Evolutionary conservation across 2,888 invertebrate genomes (phyloP).

Genomic region (Volucella inflata): DNA sequence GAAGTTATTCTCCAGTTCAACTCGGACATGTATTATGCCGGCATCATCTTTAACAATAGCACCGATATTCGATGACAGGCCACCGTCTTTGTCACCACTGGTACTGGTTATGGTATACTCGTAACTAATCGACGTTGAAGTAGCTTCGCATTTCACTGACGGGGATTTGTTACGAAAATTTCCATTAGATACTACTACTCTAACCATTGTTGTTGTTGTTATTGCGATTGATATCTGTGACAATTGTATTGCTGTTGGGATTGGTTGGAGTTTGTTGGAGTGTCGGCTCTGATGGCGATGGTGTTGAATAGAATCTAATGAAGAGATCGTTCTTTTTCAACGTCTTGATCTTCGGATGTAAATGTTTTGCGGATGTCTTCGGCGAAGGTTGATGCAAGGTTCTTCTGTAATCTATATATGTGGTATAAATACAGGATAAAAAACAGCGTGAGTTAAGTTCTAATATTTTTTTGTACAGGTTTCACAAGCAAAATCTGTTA

Average conservation of each 20-base stretch:
- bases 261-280: constrained; percentile 73
- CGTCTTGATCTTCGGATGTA: constrained; percentile 88
- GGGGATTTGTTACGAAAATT: constrained; percentile 60
- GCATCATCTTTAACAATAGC: constrained; percentile 83
- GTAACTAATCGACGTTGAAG: too few relatives aligned
- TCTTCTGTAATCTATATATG: constrained; percentile 90
- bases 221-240: constrained; percentile 71
- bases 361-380: constrained; percentile 95
- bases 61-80: constrained; percentile 78
- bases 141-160: too few relatives aligned
- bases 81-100: constrained; percentile 76
- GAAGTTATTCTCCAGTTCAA: constrained; percentile 87
- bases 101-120: constrained; percentile 47
- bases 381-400: constrained; percentile 90
- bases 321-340: constrained; percentile 81
- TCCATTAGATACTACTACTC: constrained; percentile 58
- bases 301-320: constrained; percentile 68
- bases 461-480: too few relatives aligned
- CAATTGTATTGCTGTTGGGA: constrained; percentile 69
- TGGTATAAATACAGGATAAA: too few relatives aligned
- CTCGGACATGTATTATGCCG: constrained; percentile 85
- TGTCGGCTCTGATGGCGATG: constrained; percentile 62
- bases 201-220: constrained; percentile 71
- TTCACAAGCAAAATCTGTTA: too few relatives aligned
- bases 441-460: too few relatives aligned